Evolutionary conservation across 2,888 invertebrate genomes (phyloP).

Genomic region (Cryptosula pallasiana): DNA sequence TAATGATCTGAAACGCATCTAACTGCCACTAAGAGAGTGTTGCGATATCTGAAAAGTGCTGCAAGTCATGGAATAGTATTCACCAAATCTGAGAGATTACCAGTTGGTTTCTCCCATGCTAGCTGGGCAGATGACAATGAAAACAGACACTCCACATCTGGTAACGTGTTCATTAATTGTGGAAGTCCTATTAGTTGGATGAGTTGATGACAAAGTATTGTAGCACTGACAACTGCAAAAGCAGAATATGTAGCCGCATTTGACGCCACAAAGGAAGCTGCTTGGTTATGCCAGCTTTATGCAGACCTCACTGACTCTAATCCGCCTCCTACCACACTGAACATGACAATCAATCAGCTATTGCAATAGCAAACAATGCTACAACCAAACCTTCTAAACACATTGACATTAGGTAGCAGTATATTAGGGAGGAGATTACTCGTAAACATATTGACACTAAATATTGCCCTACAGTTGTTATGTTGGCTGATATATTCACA

Average conservation of each 20-base stretch:
- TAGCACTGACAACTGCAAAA: conserved; percentile 42
- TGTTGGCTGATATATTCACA: background rate
- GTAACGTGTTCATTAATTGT: conserved; percentile 31
- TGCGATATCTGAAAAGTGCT: background rate
- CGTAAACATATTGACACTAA: conserved; percentile 2
- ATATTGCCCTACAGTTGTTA: background rate
- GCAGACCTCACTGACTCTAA: conserved; percentile 25
- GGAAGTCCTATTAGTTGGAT: conserved; percentile 35
- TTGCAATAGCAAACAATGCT: conserved; percentile 28
- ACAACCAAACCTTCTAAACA: conserved; percentile 8
- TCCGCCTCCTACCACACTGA: conserved; percentile 24
- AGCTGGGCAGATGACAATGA: background rate
- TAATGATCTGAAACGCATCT: background rate
- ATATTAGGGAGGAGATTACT: background rate
- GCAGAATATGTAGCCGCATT: conserved; percentile 41
- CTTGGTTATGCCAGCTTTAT: conserved; percentile 29
- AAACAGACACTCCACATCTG: background rate
- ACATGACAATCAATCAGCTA: conserved; percentile 33
- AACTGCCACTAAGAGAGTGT: background rate
- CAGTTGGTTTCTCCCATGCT: background rate
- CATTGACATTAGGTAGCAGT: conserved; percentile 14
- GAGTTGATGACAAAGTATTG: conserved; percentile 37
- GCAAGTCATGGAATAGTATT: background rate
- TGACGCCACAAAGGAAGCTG: conserved; percentile 29
- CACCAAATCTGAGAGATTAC: background rate